Base-by-base conservation (phyloP, 2,888 invertebrate genomes). In the Phlogophora meticulosa region DNA sequence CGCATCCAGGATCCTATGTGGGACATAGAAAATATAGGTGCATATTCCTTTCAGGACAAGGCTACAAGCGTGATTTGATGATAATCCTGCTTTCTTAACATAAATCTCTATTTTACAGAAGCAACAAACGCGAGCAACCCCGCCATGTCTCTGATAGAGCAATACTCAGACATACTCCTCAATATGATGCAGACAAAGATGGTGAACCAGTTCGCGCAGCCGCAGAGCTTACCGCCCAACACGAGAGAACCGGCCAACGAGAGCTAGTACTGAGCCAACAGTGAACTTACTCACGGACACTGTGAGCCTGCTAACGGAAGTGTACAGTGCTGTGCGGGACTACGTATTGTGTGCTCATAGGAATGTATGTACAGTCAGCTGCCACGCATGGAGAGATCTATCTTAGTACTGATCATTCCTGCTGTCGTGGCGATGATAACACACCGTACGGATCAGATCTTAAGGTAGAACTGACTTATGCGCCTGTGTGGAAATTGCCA, bases 111-210 rank as follows among this genome's bases (percentile, higher is more conserved):
- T 28, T 28, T 28, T 75, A 9, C 91, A 94, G 94, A 94, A 75
- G 87, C 90, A 4, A 86, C 84, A 20, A 87, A 87, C 59, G 78
- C 90, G 0, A 88, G 87, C 40, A 94, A 94, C 76, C 91, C 94
- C 11, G 93, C 94, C 2, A 91, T 94, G 91, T 95, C 96, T 38
- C 93, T 96, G 82, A 96, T 96, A 83, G 96, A 96, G 75, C 96
- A 96, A 81, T 97, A 96, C 87, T 96, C 96, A 13, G 97, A 97
- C 86, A 95, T 97, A 40, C 90, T 97, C 17, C 95, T 96, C 49
- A 96, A 96, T 78, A 94, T 95, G 92, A 94, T 95, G 95, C 95
- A 95, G 73, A 93, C 84, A 24, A 94, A 95, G 79, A 93, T 96
- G 93, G 94, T 95, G 51, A 93, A 91, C 72, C 94, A 95, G 62